Evolutionary conservation across 2,888 invertebrate species (phyloP), one percentile per base, ranked within the genome.

Genomic region (Pristionchus mayeri): DNA sequence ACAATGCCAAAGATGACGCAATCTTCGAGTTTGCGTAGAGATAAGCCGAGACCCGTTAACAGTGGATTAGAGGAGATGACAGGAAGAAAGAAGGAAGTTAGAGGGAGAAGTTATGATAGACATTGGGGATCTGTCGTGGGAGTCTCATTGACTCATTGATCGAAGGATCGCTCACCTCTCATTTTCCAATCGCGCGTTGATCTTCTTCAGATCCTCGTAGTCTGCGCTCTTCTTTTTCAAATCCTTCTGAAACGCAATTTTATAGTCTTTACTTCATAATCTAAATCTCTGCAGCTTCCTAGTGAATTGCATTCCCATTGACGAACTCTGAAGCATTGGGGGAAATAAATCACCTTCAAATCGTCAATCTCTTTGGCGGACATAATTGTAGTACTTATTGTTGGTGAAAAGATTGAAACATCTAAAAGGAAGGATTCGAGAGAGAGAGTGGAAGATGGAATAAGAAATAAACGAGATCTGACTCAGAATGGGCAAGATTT

Each of bases 131-230:
- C 37, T 67, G 16, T 9, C 21, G n/a, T 57, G 34, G 48, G 75
- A 48, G 24, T 48, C 21, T 24, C 27, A 67, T 34, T 3, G 21
- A 37, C 3, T 2, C 67, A 67, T 67, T 67, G 34, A 78, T 44
- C 79, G 30, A 52, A 50, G 30, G 30, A 30, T 50, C 2, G 13
- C 21, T 57, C 37, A 81, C 81, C 81, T 57, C 18, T 81, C 81
- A 60, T 81, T 57, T 30, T 81, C 81, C 57, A 81, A 60, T 50
- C 44, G 24, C 24, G 40, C 21, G 30, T 27, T 27, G 24, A 60
- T n/a, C n/a, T 81, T 81, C 81, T 81, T 81, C 24, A 81, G 24
- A 27, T 81, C 81, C 18, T 81, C 60, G 52, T 81, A 81, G 40
- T 81, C 81, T 3, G 57, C n/a, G 27, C n/a, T 81, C 40, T 50